Conservation (phyloP, 2,888 invertebrate genomes). For the Rhodophaea formosa region DNA sequence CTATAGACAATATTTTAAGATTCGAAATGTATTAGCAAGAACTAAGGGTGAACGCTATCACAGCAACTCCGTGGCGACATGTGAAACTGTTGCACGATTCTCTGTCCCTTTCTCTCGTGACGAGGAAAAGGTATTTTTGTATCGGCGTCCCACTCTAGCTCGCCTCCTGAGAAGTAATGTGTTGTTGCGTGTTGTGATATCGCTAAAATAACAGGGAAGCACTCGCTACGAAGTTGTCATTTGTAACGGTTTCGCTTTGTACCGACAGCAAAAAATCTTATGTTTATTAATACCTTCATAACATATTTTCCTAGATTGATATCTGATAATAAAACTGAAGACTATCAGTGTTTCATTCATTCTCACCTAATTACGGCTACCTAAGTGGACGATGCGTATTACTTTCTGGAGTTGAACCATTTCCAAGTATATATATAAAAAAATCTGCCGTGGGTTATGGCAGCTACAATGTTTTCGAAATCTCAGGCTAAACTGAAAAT, state of each 20-base stretch:
- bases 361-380: too few species aligned
- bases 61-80: conserved; percentile 46
- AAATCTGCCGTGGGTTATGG: too few species aligned
- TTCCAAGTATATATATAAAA: too few species aligned
- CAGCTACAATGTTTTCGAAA: too few species aligned
- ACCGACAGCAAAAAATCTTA: conserved; percentile 55
- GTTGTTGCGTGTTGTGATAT: conserved; percentile 82
- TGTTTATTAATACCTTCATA: too few species aligned
- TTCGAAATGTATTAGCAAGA: conserved; percentile 27
- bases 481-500: too few species aligned
- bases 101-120: conserved; percentile 55
- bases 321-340: neutral
- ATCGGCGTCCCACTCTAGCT: conserved; percentile 60
- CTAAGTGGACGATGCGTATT: too few species aligned
- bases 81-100: conserved; percentile 69
- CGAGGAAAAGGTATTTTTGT: conserved; percentile 59
- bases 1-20: conserved; percentile 29
- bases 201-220: conserved; percentile 82
- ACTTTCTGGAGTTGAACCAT: too few species aligned
- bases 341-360: neutral
- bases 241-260: conserved; percentile 75
- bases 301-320: too few species aligned
- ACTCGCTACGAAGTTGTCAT: conserved; percentile 81
- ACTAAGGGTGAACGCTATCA: conserved; percentile 35
- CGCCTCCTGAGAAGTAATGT: conserved; percentile 76